Evolutionary conservation across 2,113 vertebrate genomes (phyloP), one percentile per base, ranked within the genome.

Genomic region (Catharus fuscescens): DNA sequence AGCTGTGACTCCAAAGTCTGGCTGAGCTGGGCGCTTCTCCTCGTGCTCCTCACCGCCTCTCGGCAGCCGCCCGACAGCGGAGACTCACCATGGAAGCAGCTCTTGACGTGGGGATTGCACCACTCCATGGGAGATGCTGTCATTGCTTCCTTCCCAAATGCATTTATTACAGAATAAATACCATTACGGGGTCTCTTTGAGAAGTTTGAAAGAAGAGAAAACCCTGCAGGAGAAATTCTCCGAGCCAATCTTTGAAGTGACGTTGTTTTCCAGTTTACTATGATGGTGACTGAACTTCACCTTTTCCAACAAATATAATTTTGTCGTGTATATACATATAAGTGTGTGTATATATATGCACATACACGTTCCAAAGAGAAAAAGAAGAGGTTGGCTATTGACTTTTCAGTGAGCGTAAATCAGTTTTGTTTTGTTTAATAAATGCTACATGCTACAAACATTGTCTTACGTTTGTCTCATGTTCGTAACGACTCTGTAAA

Each of bases 371-470:
- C 94, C 94, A 96, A 97, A 93, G 76, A 93, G 92, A 95, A 91
- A 94, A 88, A 88, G 94, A 93, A 94, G 88, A 94, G 96, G 96
- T 96, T 96, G 95, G 96, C 96, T 92, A 92, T 96, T 97, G 96
- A 96, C 97, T 98, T 93, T 93, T 96, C 90, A 97, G 92, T 89
- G 84, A 96, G 94, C 95, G 54, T 96, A 94, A 97, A 97, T 88
- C 88, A 95, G 94, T 97, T 97, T 97, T 97, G 96, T 98, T 97
- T 97, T 96, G 96, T 97, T 97, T 96, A 94, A 97, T 97, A 97
- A 97, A 97, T 98, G 97, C 96, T 97, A 95, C 85, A 81, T 76
- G 88, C 97, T 96, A 95, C 96, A 97, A 97, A 97, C 97, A 97
- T 98, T 62, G 93, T 98, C 97, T 95, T 95, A 97, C 71, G 80